phyloP scores from a whole-genome alignment of 2,888 invertebrate species.

The Conchocele bisecta region DNA sequence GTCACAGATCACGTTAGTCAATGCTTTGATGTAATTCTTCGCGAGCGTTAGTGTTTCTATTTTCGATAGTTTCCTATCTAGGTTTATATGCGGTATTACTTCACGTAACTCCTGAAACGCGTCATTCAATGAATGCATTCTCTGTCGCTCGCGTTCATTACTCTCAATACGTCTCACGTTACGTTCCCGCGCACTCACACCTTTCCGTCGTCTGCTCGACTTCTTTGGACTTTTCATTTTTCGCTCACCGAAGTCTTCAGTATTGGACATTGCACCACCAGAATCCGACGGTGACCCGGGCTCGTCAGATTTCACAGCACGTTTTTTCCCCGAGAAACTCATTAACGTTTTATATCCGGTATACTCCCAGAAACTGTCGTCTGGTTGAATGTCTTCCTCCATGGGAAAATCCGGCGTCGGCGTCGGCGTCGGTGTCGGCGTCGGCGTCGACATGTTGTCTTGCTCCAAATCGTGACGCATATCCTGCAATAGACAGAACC shows the following conservation, averaged over 20 bases:
- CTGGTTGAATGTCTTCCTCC: constrained; percentile 61
- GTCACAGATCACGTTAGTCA: constrained; percentile 92
- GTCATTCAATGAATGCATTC: constrained; percentile 96
- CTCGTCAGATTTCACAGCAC: constrained; percentile 67
- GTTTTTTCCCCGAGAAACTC: constrained; percentile 41
- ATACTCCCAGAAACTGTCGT: constrained; percentile 68
- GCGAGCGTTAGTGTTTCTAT: constrained; percentile 94
- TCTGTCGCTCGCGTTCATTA: constrained; percentile 94
- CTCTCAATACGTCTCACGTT: constrained; percentile 94
- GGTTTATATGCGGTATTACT: constrained; percentile 93
- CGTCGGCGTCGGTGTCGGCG: constrained; percentile 52
- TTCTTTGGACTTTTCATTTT: constrained; percentile 70
- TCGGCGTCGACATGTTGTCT: too few relatives aligned
- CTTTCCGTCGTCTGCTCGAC: constrained; percentile 86
- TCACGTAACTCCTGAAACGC: constrained; percentile 94
- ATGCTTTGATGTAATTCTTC: constrained; percentile 94
- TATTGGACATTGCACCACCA: constrained; percentile 73
- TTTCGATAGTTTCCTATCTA: constrained; percentile 92
- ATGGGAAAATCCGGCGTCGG: constrained; percentile 60
- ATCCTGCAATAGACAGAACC: constrained; percentile 7
- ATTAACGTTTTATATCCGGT: constrained; percentile 57
- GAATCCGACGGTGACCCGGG: constrained; percentile 79
- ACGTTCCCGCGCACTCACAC: constrained; percentile 91
- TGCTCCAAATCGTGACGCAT: constrained; percentile 17
- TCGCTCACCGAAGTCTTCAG: constrained; percentile 70